Evolutionary conservation across 2,888 invertebrate genomes (phyloP), one percentile per base, ranked within the genome.

Genomic region (Chrysopilus asiliformis): DNA sequence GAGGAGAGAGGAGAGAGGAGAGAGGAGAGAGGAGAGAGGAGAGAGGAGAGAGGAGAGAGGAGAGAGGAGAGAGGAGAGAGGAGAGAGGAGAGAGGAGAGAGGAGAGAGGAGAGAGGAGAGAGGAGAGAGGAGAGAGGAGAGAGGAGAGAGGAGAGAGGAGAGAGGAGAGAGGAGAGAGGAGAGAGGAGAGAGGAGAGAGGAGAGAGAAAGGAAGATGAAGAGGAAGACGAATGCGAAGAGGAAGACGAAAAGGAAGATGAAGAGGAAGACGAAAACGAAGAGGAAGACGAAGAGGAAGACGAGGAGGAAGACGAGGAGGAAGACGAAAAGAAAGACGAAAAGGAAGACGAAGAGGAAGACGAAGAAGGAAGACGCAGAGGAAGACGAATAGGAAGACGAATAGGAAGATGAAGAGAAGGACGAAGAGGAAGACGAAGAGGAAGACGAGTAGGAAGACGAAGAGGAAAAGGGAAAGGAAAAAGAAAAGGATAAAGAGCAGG

Each of bases 1-100:
- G 41, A n/a, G 16, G 41, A 18, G 38, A 44, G 12, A 38, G 36
- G 28, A 44, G 44, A 31, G 40, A 44, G 18, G 43, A 45, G 15
- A 34, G 39, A 7, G 42, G 42, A 14, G 40, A 42, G 17, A 25
- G 36, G 17, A 38, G 39, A 31, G 41, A 45, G 20, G 15, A 36
- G 12, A 32, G 44, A 18, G 43, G 42, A 33, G 36, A 20, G 16
- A 15, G 10, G 44, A 42, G 24, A 20, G 37, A 3, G 45, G 42
- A 30, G n/a, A 30, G 16, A 17, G 16, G n/a, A 17, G 16, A 12
- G 30, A 3, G 15, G 16, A 3, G 16, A 17, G 16, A 15, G 16
- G n/a, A 8, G 30, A 30, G 2, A 17, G 16, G 16, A 15, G 16
- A 30, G 16, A 17, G 6, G 16, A 15, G 16, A 8, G 16, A 15